Evolutionary conservation across 2,797 vertebrate species (phyloP), one percentile per base, ranked within the genome.

Genomic region (Brachyrhaphis roseni): DNA sequence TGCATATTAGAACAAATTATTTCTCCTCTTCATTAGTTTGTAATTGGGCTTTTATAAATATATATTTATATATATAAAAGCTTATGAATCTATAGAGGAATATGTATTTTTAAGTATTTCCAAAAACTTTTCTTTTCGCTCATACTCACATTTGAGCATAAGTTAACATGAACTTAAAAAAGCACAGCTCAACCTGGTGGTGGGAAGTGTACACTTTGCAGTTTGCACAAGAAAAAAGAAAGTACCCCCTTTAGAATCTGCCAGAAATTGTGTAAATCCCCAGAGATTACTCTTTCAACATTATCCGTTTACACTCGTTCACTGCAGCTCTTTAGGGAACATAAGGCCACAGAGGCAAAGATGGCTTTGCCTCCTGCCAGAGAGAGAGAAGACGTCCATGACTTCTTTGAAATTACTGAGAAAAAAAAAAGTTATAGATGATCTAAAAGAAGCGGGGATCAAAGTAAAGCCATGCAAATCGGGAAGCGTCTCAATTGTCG

Each of bases 391-490:
- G 28, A 15, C 13, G 28, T 39, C 16, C 4, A 28, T n/a, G 12
- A 3, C 74, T 66, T 70, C 78, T 73, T 46, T 68, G 53, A 81
- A 75, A 73, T 6, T 55, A 79, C 62, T 51, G 53, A 70, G 74
- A 0, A 28, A 71, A 75, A 79, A 82, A 73, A 23, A 66, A 10
- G 76, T 79, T 59, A 75, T 51, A 82, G 74, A 84, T 43, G 8
- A 85, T 20, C 70, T 66, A 51, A 79, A 85, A 82, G 66, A 76
- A 64, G 47, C 41, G 12, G 41, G 70, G 82, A 84, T 86, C 82
- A 89, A 87, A 85, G 81, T 23, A 55, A 45, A 80, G 78, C 23
- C 78, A 73, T 74, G 76, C 81, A 76, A 82, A 88, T 90, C 77
- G 72, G 75, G 71, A 53, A 20, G 39, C 53, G 5, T 72, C 83